phyloP scores from a whole-genome alignment of 2,888 invertebrate species.

The Arge pagana region DNA sequence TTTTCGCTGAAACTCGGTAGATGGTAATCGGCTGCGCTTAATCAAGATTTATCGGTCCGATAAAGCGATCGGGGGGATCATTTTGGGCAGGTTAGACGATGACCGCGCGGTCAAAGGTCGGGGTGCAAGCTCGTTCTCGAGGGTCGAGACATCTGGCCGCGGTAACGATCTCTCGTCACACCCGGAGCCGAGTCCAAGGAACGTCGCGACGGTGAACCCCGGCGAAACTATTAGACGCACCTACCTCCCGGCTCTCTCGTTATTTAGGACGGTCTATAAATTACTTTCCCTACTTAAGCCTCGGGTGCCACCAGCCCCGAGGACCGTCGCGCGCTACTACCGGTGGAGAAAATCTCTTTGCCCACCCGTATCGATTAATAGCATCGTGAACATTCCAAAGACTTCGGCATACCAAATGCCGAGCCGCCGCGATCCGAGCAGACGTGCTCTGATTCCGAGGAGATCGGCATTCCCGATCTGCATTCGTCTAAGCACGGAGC shows the following conservation, averaged over 20 bases:
- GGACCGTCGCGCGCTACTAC: neutral
- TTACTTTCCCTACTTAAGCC: conserved; percentile 17
- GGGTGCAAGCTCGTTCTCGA: no score
- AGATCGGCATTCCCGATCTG: no score
- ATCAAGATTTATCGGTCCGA: neutral
- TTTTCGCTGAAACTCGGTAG: no score
- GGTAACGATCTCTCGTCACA: conserved; percentile 11
- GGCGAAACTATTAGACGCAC: conserved; percentile 12
- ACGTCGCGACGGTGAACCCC: neutral
- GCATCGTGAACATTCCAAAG: conserved; percentile 9
- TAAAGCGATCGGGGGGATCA: neutral
- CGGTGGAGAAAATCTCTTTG: conserved; percentile 1
- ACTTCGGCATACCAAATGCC: conserved; percentile 1
- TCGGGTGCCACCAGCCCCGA: conserved; percentile 8
- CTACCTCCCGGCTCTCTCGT: conserved; percentile 3
- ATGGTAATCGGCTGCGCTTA: no score
- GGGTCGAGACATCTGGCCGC: conserved; percentile 11
- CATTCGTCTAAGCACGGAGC: no score
- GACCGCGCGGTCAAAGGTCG: conserved; percentile 11
- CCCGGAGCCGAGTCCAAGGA: neutral
- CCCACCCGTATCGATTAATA: conserved; percentile 14
- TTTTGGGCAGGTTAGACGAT: neutral
- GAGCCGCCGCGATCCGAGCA: neutral
- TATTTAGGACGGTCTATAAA: conserved; percentile 17
- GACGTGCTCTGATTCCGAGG: conserved; percentile 13